Evolutionary conservation across 2,888 invertebrate genomes (phyloP), one percentile per base, ranked within the genome.

Genomic region (Caradrina clavipalpis): DNA sequence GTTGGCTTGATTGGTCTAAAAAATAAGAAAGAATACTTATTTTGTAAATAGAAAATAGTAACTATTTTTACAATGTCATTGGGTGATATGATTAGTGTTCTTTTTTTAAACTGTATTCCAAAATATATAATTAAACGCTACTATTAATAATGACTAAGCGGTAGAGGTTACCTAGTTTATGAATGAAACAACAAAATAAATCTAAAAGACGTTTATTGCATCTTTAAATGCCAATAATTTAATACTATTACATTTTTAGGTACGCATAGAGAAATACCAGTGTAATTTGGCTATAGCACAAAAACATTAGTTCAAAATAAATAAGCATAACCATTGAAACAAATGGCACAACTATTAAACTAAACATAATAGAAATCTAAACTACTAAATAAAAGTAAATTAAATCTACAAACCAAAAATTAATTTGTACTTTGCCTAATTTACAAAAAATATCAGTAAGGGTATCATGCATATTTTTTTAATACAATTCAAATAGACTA

Each of bases 191-290:
- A 75, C 64, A 31, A 19, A 49, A 47, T 8, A 62, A 74, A 60
- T 83, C 74, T 80, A 65, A 82, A 82, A 73, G 78, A 79, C 76
- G 53, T 89, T 87, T 89, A 89, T 87, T 89, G 83, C 81, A 81
- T 80, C 75, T 67, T 79, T 64, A 56, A 76, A 82, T 78, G 78
- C 69, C 51, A 66, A 76, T 67, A 73, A 65, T 76, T 64, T 60
- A 62, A 61, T 69, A 55, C 60, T 70, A 45, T 69, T 73, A 82
- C 59, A 70, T 35, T 55, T 22, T 66, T 62, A 22, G 42, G 35
- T 47, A 35, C 68, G 60, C 45, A n/a, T 51, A 66, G 51, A 49
- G 2, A 2, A 54, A 76, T 67, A 26, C 39, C 26, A 57, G 31
- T 13, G 0, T n/a, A 39, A 35, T 21, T 61, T 45, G 51, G 22